Evolutionary conservation across 2,888 invertebrate species (phyloP), one percentile per base, ranked within the genome.

Genomic region (Lycaena phlaeas): DNA sequence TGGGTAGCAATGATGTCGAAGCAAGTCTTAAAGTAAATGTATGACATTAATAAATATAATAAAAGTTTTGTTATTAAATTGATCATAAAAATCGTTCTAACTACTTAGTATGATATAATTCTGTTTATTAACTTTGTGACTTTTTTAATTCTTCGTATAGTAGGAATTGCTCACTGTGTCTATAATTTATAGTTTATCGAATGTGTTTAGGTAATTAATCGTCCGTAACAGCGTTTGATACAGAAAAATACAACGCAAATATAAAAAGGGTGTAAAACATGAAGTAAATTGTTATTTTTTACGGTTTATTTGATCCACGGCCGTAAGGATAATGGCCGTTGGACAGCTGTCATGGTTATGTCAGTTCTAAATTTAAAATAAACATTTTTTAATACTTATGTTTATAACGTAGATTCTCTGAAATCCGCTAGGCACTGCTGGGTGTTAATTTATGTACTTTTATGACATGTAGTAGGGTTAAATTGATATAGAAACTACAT

Each of bases 311-410:
- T 68, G 66, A 61, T 66, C 60, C 68, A 66, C 54, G 61, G 60
- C 60, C 62, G 52, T 12, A 29, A 53, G 60, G 57, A 59, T 62
- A 70, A 77, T 77, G 71, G 70, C 68, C 59, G 64, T 58, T 61
- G 56, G 75, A 69, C 79, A 79, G 77, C 79, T 84, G 82, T 77
- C 78, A 74, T 53, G 59, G 61, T 54, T 53, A 47, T 65, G 72
- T 68, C 70, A 65, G 68, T 69, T 77, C 75, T 70, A 76, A 75
- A 79, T 77, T 75, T 72, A 76, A 81, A 79, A 72, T 64, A 68
- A 78, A 73, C 72, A 69, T 68, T 65, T 59, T 45, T 49, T 61
- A 67, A 71, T 68, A 71, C 68, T 66, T 68, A 59, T 60, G 52
- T 64, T 64, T 68, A 66, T 67, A 64, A 69, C 59, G 57, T 56